Evolutionary conservation across 2,888 invertebrate species (phyloP).

Genomic region (Pollenia amentaria): DNA sequence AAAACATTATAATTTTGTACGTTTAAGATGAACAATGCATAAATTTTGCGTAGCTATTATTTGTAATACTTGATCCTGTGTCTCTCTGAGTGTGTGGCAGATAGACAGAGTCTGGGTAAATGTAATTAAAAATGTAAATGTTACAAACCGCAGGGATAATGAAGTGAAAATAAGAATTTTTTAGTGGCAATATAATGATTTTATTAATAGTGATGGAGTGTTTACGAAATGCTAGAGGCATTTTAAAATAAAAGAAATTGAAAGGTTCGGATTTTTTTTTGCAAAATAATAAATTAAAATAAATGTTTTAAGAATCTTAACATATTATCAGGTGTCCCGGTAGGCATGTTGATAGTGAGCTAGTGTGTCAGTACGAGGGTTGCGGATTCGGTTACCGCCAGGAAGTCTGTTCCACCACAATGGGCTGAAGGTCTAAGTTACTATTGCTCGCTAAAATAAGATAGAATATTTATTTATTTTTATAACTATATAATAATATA

Average conservation of each 20-base stretch:
- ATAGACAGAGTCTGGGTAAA: not conserved
- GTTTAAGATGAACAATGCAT: constrained; percentile 21
- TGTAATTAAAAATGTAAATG: constrained; percentile 71
- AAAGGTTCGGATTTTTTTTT: too few relatives aligned
- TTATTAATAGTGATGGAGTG: not conserved
- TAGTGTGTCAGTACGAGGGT: too few relatives aligned
- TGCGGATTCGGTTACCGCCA: too few relatives aligned
- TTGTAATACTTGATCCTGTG: constrained; percentile 25
- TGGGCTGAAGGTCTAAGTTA: too few relatives aligned
- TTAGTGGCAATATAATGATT: constrained; percentile 46
- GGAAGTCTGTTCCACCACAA: too few relatives aligned
- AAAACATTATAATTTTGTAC: constrained; percentile 66
- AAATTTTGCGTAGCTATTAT: constrained; percentile 14
- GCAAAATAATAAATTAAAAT: not conserved
- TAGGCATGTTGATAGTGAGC: too few relatives aligned
- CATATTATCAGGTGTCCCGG: not conserved
- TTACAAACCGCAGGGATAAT: constrained; percentile 63
- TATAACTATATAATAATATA: too few relatives aligned
- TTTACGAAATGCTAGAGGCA: not conserved
- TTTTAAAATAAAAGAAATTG: not conserved
- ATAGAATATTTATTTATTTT: too few relatives aligned
- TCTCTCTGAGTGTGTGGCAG: not conserved
- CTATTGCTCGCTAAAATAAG: too few relatives aligned
- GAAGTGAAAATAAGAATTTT: constrained; percentile 49
- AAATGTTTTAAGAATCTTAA: not conserved